Conservation (phyloP, 2,888 invertebrate genomes). For the Molanna angustata region DNA sequence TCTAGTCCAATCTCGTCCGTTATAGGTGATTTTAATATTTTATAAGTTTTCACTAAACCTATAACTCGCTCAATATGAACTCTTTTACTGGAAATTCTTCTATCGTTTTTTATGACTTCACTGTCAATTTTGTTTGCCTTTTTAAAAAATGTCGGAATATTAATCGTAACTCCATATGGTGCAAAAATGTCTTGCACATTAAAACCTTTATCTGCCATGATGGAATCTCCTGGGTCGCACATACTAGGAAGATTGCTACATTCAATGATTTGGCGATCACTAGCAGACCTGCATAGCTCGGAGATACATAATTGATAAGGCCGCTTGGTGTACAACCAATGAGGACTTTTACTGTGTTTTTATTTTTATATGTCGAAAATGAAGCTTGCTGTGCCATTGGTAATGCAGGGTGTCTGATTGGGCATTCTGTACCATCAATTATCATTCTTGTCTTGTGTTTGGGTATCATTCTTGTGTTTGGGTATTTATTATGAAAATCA, state of each 20-base stretch:
- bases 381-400: conserved; percentile 10
- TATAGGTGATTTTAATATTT: conserved; percentile 21
- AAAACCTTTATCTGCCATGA: conserved; percentile 34
- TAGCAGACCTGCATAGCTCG: conserved; percentile 26
- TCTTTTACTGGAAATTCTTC: conserved; percentile 17
- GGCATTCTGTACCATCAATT: conserved; percentile 15
- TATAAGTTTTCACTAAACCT: conserved; percentile 25
- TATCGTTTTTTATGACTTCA: conserved; percentile 15
- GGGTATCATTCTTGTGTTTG: conserved; percentile 3
- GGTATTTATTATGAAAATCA: conserved; percentile 2
- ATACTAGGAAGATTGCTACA: conserved; percentile 22
- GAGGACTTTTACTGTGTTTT: conserved; percentile 9
- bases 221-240: conserved; percentile 31
- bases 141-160: conserved; percentile 32
- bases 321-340: conserved; percentile 12
- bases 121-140: conserved; percentile 29
- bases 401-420: conserved; percentile 7
- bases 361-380: conserved; percentile 12
- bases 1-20: too few relatives aligned
- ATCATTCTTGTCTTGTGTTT: conserved; percentile 4
- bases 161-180: conserved; percentile 26
- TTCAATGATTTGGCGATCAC: conserved; percentile 32
- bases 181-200: conserved; percentile 27
- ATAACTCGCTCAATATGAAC: conserved; percentile 27
- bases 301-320: conserved; percentile 9